These are phyloP conservation scores for Periophthalmus modestus DNA, from an alignment of 2,113 vertebrate species.

Conservation along the genomic window DNA sequence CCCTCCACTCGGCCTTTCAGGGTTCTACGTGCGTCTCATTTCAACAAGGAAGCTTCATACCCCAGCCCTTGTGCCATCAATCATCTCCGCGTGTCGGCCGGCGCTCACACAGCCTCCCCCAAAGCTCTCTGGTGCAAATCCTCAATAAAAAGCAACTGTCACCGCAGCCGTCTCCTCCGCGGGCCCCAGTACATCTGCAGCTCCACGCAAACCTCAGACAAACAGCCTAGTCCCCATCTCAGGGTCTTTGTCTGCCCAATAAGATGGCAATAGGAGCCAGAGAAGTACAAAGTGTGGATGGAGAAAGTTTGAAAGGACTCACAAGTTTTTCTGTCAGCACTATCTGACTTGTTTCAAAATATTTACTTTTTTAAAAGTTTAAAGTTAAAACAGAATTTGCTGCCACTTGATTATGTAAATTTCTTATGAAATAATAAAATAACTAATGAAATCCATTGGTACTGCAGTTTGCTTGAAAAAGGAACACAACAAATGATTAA, in stretches of 20 bases:
- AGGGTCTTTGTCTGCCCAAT: constrained; percentile 11
- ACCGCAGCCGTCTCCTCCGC: constrained; percentile 48
- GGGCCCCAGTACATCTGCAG: constrained; percentile 57
- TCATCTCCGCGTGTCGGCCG: constrained; percentile 60
- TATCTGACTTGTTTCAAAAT: neutral
- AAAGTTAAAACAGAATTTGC: no score
- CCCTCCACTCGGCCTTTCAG: constrained; percentile 66
- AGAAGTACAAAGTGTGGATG: constrained; percentile 39
- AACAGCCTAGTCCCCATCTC: constrained; percentile 39
- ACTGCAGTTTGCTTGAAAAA: no score
- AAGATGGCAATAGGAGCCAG: constrained; percentile 36
- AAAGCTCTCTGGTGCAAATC: constrained; percentile 69
- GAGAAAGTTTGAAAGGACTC: constrained; percentile 29
- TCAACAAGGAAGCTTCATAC: constrained; percentile 70
- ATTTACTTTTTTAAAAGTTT: neutral
- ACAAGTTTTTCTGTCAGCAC: neutral
- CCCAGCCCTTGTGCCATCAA: constrained; percentile 69
- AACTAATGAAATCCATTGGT: no score
- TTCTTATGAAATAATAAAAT: no score
- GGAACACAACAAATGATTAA: no score
- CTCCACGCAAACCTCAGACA: constrained; percentile 43
- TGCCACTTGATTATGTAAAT: no score
- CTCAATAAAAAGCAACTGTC: constrained; percentile 76
- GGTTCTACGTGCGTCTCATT: constrained; percentile 71
- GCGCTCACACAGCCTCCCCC: constrained; percentile 58